These are phyloP conservation scores for Acrocera orbiculus DNA, from an alignment of 2,888 invertebrate species.

Conservation along the genomic window DNA sequence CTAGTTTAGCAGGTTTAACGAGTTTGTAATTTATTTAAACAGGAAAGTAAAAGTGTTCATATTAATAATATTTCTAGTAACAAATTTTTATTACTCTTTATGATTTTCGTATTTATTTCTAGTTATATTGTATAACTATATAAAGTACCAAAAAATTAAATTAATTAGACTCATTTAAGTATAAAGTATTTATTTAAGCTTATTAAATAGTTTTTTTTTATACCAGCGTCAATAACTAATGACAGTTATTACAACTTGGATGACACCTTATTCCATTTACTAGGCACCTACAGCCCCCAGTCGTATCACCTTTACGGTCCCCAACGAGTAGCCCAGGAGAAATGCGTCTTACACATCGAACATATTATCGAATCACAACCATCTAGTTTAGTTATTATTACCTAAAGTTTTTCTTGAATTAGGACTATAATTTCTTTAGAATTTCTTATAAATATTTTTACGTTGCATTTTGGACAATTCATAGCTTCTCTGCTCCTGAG, in stretches of 20 bases:
- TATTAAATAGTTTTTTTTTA: not conserved
- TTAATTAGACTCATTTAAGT: too few species aligned
- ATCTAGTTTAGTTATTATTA: conserved; percentile 73
- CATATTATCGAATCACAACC: conserved; percentile 88
- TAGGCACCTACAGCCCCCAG: conserved; percentile 16
- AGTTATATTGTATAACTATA: too few species aligned
- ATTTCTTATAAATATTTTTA: conserved; percentile 25
- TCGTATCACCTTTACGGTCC: conserved; percentile 18
- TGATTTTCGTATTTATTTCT: too few species aligned
- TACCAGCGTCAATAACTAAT: conserved; percentile 8
- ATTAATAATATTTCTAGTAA: too few species aligned
- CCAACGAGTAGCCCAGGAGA: conserved; percentile 70
- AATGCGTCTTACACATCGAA: conserved; percentile 82
- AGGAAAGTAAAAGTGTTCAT: too few species aligned
- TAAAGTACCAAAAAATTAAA: too few species aligned
- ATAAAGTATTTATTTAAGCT: not conserved
- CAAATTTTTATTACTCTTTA: too few species aligned
- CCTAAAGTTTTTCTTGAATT: conserved; percentile 8
- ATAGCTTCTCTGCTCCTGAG: conserved; percentile 71
- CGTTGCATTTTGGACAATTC: conserved; percentile 69
- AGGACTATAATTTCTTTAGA: too few species aligned
- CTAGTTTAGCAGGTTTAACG: too few species aligned
- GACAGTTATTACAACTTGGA: conserved; percentile 17
- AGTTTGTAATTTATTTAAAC: too few species aligned
- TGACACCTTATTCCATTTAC: conserved; percentile 16